Evolutionary conservation across 2,888 invertebrate species (phyloP), one percentile per base, ranked within the genome.

Genomic region (Lochmaea crataegi): DNA sequence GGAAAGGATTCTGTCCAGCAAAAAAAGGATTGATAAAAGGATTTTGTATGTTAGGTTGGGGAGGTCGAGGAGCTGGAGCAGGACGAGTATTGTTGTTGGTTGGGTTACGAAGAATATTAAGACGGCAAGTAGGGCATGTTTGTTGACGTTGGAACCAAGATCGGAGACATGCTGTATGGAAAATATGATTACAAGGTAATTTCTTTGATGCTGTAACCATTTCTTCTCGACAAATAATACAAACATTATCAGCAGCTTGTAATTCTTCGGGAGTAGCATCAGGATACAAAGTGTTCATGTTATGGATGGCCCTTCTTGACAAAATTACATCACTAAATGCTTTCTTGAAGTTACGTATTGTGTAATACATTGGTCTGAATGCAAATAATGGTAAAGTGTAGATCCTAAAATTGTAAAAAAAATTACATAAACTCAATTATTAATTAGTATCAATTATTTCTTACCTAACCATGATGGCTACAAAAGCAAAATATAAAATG

Each of bases 131-230:
- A 1, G 99, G 99, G 85, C 99, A 99, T 5, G 99, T 99, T 88
- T 99, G 99, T 86, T 99, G 99, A 10, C 99, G 92, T 88, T 99
- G 99, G 89, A 99, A 99, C 61, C 99, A 99, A 53, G 98, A 97
- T 41, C 99, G 92, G 70, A 99, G 90, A 87, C 99, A 99, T 69
- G 96, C 94, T 61, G 98, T 96, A 88, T 99, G 99, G 90, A 99
- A 99, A 83, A 99, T 99, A 87, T 99, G 99, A 86, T 97, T 97
- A 88, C 99, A 99, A 0, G 99, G 99, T 77, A 99, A 88, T 85
- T 98, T 99, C 88, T 99, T 99, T 56, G 98, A 94, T 66, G 92
- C 93, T 77, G 90, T 88, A 4, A 90, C 86, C 92, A 92, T 92
- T 82, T 92, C 92, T 81, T 92, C 92, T 83, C 98, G 91, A 86